These are phyloP conservation scores for Eristalinus aeneus DNA, from an alignment of 2,888 invertebrate genomes.

Conservation along the genomic window DNA sequence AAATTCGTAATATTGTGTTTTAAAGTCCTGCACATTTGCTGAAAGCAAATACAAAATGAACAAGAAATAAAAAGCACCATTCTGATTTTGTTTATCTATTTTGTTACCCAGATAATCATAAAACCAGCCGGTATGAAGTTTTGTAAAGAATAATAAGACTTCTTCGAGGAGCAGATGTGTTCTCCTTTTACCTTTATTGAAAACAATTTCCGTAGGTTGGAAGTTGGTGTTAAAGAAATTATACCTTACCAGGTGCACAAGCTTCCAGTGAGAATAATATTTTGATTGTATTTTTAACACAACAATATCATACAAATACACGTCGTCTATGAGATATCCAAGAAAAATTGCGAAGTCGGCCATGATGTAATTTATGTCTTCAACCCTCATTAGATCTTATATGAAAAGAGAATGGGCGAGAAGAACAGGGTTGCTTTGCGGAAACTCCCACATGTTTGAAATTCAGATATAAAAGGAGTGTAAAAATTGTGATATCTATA, in stretches of 20 bases:
- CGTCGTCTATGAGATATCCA: background rate
- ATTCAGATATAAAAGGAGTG: constrained; percentile 36
- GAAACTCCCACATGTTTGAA: constrained; percentile 25
- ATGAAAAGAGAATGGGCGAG: constrained; percentile 43
- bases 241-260: constrained; percentile 62
- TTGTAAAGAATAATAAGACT: constrained; percentile 2
- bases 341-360: constrained; percentile 64
- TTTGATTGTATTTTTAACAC: constrained; percentile 47
- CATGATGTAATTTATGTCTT: constrained; percentile 69
- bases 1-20: constrained; percentile 43
- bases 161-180: constrained; percentile 55
- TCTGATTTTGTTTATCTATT: constrained; percentile 60
- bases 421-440: constrained; percentile 38
- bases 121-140: constrained; percentile 29
- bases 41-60: constrained; percentile 21
- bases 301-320: constrained; percentile 47
- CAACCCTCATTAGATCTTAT: constrained; percentile 66
- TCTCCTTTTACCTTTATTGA: constrained; percentile 63
- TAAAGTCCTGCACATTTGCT: constrained; percentile 34
- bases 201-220: constrained; percentile 66
- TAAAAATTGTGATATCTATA: constrained; percentile 31
- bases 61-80: constrained; percentile 25
- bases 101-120: constrained; percentile 51
- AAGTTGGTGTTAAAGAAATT: constrained; percentile 57
- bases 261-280: constrained; percentile 35